Evolutionary conservation across 2,113 vertebrate species (phyloP).

Genomic region (Urocitellus parryii): DNA sequence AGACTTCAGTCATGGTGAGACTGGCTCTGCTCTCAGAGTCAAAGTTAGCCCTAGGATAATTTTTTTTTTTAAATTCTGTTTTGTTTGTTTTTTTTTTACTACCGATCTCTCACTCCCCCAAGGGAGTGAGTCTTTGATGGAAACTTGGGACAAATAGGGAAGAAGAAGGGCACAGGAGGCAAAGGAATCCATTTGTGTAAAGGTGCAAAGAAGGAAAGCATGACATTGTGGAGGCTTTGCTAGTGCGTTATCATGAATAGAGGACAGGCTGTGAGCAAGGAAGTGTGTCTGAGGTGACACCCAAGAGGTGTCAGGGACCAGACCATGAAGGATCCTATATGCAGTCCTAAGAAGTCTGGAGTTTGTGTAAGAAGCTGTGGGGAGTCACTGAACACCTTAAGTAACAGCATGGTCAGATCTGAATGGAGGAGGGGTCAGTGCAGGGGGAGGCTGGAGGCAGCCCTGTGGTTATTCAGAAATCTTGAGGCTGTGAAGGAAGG

Average conservation of each 20-base stretch:
- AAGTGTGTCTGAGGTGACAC: neutral
- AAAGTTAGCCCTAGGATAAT: neutral
- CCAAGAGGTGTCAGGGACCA: neutral
- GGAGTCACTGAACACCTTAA: neutral
- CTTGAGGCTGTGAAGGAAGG: neutral
- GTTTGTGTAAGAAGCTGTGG: neutral
- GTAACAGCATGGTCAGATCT: neutral
- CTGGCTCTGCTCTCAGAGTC: no score
- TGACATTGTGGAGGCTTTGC: neutral
- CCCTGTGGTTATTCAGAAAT: fast-evolving
- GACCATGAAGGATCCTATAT: fast-evolving
- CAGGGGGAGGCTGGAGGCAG: neutral
- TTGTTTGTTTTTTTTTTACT: neutral
- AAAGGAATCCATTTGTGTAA: neutral
- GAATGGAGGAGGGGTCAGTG: neutral
- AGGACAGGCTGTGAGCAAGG: neutral
- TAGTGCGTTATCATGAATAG: neutral
- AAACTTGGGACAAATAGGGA: neutral
- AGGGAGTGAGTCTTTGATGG: neutral
- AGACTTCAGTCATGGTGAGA: neutral
- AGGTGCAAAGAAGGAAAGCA: neutral
- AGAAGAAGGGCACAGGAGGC: neutral
- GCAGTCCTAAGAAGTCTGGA: no score
- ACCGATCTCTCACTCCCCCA: neutral
- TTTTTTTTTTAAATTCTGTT: neutral